Evolutionary conservation across 1,140 invertebrate species (phyloP).

Genomic region (Ganaspis sp.): DNA sequence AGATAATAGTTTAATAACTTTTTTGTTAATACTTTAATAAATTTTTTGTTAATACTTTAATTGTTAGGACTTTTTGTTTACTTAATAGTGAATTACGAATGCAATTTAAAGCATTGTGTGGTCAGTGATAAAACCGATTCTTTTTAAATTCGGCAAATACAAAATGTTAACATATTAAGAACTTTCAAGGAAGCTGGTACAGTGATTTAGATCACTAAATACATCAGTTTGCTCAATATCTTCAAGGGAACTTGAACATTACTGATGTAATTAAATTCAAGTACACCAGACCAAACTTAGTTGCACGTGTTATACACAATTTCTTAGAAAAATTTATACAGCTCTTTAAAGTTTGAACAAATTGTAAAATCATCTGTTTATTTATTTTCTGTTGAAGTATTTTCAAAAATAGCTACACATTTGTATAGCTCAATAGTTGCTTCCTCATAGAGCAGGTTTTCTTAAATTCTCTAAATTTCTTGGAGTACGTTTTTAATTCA

Average conservation of each 20-base stretch:
- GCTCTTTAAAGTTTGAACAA: neutral
- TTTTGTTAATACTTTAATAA: too few relatives aligned
- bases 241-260: constrained; percentile 6
- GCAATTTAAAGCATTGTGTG: too few relatives aligned
- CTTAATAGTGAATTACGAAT: too few relatives aligned
- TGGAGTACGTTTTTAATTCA: too few relatives aligned
- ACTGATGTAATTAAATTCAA: constrained; percentile 9
- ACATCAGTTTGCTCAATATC: constrained; percentile 13
- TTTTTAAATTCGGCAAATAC: neutral
- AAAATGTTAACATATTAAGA: neutral
- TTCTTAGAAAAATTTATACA: neutral
- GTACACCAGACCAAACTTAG: constrained; percentile 7
- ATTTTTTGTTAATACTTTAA: too few relatives aligned
- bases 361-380: neutral
- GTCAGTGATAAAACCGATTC: neutral
- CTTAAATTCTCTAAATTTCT: too few relatives aligned
- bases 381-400: too few relatives aligned
- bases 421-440: too few relatives aligned
- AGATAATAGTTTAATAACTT: too few relatives aligned
- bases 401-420: too few relatives aligned
- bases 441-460: too few relatives aligned
- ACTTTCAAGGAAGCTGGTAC: neutral
- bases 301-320: neutral
- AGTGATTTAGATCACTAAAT: constrained; percentile 10
- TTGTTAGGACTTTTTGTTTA: too few relatives aligned